phyloP scores from a whole-genome alignment of 2,888 invertebrate species.

The Meteorus colon region DNA sequence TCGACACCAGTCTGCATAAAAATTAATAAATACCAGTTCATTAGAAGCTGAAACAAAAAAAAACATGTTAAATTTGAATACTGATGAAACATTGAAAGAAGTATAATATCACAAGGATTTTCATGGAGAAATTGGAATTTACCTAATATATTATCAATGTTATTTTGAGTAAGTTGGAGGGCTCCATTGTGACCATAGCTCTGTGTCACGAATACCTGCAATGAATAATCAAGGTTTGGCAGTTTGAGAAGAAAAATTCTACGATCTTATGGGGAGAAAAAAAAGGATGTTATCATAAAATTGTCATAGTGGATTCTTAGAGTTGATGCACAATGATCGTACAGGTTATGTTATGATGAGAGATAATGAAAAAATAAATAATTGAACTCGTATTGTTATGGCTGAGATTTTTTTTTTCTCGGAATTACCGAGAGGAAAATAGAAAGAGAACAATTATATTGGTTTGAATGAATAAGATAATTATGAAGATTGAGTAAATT shows the following conservation, averaged over 20 bases:
- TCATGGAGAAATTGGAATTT: constrained; percentile 67
- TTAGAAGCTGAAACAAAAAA: constrained; percentile 85
- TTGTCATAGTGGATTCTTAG: too few relatives aligned
- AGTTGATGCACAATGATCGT: not conserved
- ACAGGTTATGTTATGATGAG: not conserved
- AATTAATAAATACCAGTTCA: constrained; percentile 98
- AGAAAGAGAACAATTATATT: too few relatives aligned
- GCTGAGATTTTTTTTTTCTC: too few relatives aligned
- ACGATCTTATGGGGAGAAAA: too few relatives aligned
- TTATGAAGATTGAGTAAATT: not conserved
- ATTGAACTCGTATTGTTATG: too few relatives aligned
- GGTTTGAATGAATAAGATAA: not conserved
- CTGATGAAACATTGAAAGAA: not conserved
- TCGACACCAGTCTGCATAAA: constrained; percentile 99
- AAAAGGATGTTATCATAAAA: too few relatives aligned
- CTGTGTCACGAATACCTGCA: constrained; percentile 65
- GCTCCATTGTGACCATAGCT: constrained; percentile 88
- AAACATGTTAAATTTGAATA: not conserved
- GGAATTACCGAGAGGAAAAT: too few relatives aligned
- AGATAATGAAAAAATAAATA: too few relatives aligned
- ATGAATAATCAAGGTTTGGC: not conserved
- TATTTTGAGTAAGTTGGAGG: constrained; percentile 85
- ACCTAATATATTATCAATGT: constrained; percentile 91
- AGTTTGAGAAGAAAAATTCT: not conserved
- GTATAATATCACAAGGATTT: not conserved